Evolutionary conservation across 1,140 invertebrate genomes (phyloP).

Genomic region (Bombus confusus): DNA sequence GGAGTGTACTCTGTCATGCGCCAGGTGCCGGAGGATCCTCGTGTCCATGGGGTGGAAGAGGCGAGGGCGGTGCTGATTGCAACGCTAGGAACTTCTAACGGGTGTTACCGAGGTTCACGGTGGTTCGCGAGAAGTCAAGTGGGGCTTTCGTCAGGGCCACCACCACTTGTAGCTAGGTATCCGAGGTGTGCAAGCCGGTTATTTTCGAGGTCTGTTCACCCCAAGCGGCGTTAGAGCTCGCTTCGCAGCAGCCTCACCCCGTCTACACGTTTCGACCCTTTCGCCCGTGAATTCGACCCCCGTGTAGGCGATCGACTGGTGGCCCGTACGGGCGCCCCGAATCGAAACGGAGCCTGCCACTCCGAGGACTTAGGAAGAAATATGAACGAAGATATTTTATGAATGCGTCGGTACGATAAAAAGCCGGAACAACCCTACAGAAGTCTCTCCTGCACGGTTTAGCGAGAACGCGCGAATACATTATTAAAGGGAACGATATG

Average conservation of each 20-base stretch:
- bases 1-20: slow-evolving; percentile 71
- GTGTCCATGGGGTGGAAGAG: slow-evolving; percentile 24
- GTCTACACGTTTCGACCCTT: neutral
- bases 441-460: neutral
- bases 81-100: slow-evolving; percentile 61
- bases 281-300: slow-evolving; percentile 4
- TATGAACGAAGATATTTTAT: slow-evolving; percentile 46
- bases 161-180: slow-evolving; percentile 52
- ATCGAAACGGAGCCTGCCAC: slow-evolving; percentile 26
- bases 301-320: slow-evolving; percentile 5
- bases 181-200: slow-evolving; percentile 40
- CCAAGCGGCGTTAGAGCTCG: slow-evolving; percentile 33
- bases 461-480: neutral
- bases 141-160: slow-evolving; percentile 27
- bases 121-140: slow-evolving; percentile 46
- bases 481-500: slow-evolving; percentile 34
- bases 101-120: slow-evolving; percentile 54
- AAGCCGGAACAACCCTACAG: neutral
- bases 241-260: slow-evolving; percentile 14
- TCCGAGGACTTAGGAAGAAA: slow-evolving; percentile 34
- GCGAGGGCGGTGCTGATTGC: slow-evolving; percentile 49
- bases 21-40: slow-evolving; percentile 63
- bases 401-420: slow-evolving; percentile 13
- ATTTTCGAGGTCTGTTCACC: slow-evolving; percentile 42
- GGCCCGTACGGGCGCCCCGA: neutral